Conservation (phyloP, 1,140 invertebrate genomes). For the Potamilus streckersoni region DNA sequence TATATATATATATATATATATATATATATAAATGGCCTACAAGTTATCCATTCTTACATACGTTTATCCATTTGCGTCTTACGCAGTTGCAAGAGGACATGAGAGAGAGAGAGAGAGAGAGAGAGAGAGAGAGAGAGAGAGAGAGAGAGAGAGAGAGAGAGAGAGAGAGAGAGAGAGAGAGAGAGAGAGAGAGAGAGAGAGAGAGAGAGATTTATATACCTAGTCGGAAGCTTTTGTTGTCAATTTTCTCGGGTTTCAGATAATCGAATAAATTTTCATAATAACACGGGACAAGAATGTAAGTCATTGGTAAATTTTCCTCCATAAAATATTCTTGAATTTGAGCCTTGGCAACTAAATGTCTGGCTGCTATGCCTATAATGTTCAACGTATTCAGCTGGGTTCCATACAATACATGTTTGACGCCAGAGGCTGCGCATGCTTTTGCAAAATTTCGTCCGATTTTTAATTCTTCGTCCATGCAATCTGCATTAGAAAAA, state of each 20-base stretch:
- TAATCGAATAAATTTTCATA: slow-evolving; percentile 55
- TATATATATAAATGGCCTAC: too few species aligned
- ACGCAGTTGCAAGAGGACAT: too few species aligned
- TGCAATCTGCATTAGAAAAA: slow-evolving; percentile 46
- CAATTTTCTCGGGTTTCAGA: slow-evolving; percentile 41
- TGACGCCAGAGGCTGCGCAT: slow-evolving; percentile 42
- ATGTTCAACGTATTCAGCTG: slow-evolving; percentile 53
- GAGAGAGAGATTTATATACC: slow-evolving; percentile 31
- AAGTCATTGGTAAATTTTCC: slow-evolving; percentile 50
- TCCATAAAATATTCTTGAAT: slow-evolving; percentile 56
- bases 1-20: too few species aligned
- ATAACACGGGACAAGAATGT: slow-evolving; percentile 52
- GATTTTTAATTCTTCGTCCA: slow-evolving; percentile 50
- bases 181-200: too few species aligned
- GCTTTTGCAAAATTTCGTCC: slow-evolving; percentile 58
- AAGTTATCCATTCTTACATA: too few species aligned
- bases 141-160: too few species aligned
- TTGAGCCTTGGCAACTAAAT: slow-evolving; percentile 61
- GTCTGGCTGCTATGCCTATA: slow-evolving; percentile 48
- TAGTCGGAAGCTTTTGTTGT: slow-evolving; percentile 35
- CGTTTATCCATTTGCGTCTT: too few species aligned
- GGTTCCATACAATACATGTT: slow-evolving; percentile 59
- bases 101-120: too few species aligned
- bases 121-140: too few species aligned
- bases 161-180: too few species aligned